Evolutionary conservation across 2,797 vertebrate species (phyloP).

Genomic region (Schizopygopsis malacanthus): DNA sequence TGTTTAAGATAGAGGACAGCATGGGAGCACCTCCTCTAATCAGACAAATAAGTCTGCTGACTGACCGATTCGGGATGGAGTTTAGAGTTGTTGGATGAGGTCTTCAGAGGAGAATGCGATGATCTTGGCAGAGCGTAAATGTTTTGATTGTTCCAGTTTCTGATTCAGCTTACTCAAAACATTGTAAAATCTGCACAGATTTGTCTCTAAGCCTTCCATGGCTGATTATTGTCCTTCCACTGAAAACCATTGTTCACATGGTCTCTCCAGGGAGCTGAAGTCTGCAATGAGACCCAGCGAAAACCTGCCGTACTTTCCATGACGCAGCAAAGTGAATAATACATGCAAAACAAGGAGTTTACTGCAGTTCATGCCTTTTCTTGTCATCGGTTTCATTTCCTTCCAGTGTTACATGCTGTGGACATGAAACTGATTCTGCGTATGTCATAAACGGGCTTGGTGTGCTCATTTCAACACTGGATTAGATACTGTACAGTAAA

Average conservation of each 20-base stretch:
- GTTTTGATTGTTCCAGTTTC: slow-evolving; percentile 16
- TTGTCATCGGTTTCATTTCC: slow-evolving; percentile 72
- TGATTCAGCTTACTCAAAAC: slow-evolving; percentile 22
- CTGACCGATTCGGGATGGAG: too few species aligned
- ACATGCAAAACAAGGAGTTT: slow-evolving; percentile 73
- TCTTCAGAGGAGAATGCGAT: background rate
- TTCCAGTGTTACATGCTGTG: slow-evolving; percentile 29
- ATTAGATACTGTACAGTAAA: background rate
- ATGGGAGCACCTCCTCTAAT: background rate
- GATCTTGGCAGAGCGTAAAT: slow-evolving; percentile 28
- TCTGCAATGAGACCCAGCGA: slow-evolving; percentile 22
- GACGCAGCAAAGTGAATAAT: slow-evolving; percentile 61
- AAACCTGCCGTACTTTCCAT: slow-evolving; percentile 17
- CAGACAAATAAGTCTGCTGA: background rate
- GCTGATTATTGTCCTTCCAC: background rate
- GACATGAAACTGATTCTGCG: slow-evolving; percentile 10
- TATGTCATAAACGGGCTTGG: background rate
- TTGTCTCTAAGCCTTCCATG: background rate
- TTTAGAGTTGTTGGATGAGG: background rate
- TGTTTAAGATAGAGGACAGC: background rate
- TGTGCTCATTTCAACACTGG: slow-evolving; percentile 10
- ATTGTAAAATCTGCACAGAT: slow-evolving; percentile 3
- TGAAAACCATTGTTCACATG: background rate
- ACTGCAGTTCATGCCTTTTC: slow-evolving; percentile 57
- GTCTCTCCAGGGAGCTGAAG: slow-evolving; percentile 38